These are phyloP conservation scores for Falco biarmicus DNA, from an alignment of 2,797 vertebrate species.

Conservation along the genomic window DNA sequence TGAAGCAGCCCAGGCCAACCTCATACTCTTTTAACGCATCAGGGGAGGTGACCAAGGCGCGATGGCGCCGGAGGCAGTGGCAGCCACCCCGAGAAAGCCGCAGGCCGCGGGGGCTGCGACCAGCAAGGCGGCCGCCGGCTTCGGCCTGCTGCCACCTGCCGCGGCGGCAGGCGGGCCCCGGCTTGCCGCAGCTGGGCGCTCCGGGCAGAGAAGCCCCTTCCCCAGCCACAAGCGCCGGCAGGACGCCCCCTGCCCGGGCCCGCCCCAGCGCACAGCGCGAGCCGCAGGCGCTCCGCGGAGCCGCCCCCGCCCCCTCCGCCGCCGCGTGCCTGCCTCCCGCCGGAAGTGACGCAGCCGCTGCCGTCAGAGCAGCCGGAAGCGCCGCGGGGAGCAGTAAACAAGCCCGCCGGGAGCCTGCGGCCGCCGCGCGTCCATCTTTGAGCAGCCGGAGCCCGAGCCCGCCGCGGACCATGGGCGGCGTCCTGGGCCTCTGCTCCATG, in stretches of 20 bases:
- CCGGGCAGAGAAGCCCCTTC: not conserved
- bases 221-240: too few species aligned
- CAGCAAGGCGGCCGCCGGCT: not conserved
- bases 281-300: fast-evolving
- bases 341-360: not conserved
- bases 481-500: slow-evolving; percentile 92
- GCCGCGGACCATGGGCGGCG: slow-evolving; percentile 84
- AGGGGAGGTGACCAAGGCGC: not conserved
- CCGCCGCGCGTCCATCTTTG: slow-evolving; percentile 67
- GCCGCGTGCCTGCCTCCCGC: fast-evolving
- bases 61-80: too few species aligned
- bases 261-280: too few species aligned
- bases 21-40: not conserved
- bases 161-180: not conserved
- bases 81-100: too few species aligned
- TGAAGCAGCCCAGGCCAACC: too few species aligned
- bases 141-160: not conserved
- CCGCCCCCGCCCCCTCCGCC: fast-evolving
- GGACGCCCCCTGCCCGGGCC: too few species aligned
- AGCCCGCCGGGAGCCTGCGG: not conserved
- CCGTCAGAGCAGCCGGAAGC: slow-evolving; percentile 40
- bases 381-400: slow-evolving; percentile 70
- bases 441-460: not conserved
- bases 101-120: too few species aligned
- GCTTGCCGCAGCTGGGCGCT: not conserved